These are phyloP conservation scores for Mamestra configurata DNA, from an alignment of 1,140 invertebrate species.

Conservation along the genomic window DNA sequence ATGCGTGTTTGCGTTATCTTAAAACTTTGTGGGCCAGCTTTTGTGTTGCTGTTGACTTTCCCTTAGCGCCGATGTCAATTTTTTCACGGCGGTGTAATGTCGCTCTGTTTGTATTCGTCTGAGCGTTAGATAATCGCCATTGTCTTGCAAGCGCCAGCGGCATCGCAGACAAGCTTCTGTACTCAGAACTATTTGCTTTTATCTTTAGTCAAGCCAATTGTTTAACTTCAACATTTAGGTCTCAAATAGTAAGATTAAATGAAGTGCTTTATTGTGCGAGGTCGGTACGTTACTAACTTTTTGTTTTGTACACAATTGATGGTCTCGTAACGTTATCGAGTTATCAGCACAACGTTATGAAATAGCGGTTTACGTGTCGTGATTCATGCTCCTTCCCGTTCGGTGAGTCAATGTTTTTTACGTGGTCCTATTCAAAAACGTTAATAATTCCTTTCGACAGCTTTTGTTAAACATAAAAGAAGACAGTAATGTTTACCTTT, in stretches of 20 bases:
- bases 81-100: slow-evolving; percentile 70
- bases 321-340: slow-evolving; percentile 63
- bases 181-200: slow-evolving; percentile 66
- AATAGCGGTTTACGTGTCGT: slow-evolving; percentile 69
- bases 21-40: slow-evolving; percentile 61
- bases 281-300: slow-evolving; percentile 56
- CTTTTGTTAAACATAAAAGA: slow-evolving; percentile 10
- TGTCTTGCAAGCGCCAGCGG: slow-evolving; percentile 73
- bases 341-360: slow-evolving; percentile 71
- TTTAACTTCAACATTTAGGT: slow-evolving; percentile 40
- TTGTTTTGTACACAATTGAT: slow-evolving; percentile 61
- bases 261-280: slow-evolving; percentile 55
- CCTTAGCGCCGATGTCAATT: slow-evolving; percentile 67
- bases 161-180: slow-evolving; percentile 67
- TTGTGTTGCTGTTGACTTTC: slow-evolving; percentile 78
- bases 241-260: slow-evolving; percentile 30
- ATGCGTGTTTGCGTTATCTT: slow-evolving; percentile 70
- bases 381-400: slow-evolving; percentile 71
- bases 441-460: neutral
- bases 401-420: slow-evolving; percentile 67
- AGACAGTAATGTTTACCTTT: slow-evolving; percentile 3
- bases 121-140: slow-evolving; percentile 73
- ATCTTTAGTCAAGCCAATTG: slow-evolving; percentile 51
- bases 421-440: slow-evolving; percentile 1
- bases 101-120: slow-evolving; percentile 73